Percentiles rank a stretch among this genome's conserved stretches.
These are phyloP conservation scores for Xyrichtys novacula DNA, from an alignment of 2,797 vertebrate genomes.

Conservation along the genomic window DNA sequence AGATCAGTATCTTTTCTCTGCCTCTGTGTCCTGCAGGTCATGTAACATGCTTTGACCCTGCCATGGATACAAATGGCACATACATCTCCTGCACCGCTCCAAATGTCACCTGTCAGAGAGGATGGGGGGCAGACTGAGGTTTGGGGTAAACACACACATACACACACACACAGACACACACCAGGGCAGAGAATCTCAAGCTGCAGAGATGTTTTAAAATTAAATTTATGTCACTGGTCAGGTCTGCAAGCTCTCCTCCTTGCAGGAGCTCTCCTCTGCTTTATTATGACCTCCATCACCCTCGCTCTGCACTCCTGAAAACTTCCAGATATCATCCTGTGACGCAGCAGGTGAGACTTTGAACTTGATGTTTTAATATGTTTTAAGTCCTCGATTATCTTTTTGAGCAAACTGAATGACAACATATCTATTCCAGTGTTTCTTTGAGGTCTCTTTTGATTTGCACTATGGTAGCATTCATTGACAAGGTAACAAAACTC, in stretches of 20 bases:
- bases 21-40: conserved; percentile 78
- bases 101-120: conserved; percentile 83
- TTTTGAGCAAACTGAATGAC: too few species aligned
- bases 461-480: too few species aligned
- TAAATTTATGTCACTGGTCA: conserved; percentile 69
- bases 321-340: neutral
- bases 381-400: too few species aligned
- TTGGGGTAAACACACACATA: conserved; percentile 60
- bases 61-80: conserved; percentile 83
- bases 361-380: too few species aligned
- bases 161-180: conserved; percentile 43
- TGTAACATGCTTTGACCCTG: conserved; percentile 81
- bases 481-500: too few species aligned
- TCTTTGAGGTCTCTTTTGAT: too few species aligned
- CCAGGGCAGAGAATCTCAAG: conserved; percentile 45
- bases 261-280: conserved; percentile 25
- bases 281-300: neutral
- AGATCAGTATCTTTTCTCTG: conserved; percentile 80
- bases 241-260: conserved; percentile 46
- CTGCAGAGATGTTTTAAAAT: conserved; percentile 55
- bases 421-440: too few species aligned
- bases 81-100: conserved; percentile 76
- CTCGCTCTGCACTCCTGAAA: too few species aligned
- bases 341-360: too few species aligned
- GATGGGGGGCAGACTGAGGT: conserved; percentile 45